Conservation (phyloP, 2,888 invertebrate species). For the Acholoe squamosa region DNA sequence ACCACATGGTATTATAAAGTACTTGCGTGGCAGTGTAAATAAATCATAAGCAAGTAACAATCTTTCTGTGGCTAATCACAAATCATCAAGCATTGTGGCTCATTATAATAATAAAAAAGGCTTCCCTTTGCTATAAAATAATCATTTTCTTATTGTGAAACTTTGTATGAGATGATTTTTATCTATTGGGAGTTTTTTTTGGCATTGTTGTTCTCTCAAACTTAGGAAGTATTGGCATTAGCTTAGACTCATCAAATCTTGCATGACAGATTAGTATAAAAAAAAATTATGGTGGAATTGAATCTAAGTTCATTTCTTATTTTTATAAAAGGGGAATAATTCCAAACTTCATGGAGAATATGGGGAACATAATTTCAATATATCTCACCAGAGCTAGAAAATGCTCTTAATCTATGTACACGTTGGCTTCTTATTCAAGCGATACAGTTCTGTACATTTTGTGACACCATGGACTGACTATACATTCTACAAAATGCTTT, state of each 20-base stretch:
- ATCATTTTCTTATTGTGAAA: no score
- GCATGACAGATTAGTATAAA: neutral
- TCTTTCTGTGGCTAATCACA: conserved; percentile 2
- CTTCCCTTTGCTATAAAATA: no score
- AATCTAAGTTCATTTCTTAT: neutral
- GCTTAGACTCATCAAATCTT: neutral
- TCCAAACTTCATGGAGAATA: no score
- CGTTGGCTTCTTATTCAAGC: conserved; percentile 27
- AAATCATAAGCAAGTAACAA: conserved; percentile 31
- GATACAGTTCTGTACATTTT: conserved; percentile 46
- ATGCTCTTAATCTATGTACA: conserved; percentile 25
- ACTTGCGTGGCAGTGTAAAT: neutral
- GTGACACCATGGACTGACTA: neutral
- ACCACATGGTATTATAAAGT: neutral
- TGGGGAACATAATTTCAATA: neutral
- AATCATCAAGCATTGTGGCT: conserved; percentile 48
- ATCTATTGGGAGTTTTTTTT: no score
- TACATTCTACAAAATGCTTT: conserved; percentile 10
- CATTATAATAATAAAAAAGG: neutral
- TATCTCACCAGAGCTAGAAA: neutral
- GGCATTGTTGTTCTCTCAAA: no score
- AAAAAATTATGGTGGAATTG: neutral
- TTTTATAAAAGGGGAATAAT: neutral
- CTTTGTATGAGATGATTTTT: no score
- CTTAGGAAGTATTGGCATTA: no score